These are phyloP conservation scores for Ardeotis arabs DNA, from an alignment of 2,113 vertebrate species.

Conservation along the genomic window DNA sequence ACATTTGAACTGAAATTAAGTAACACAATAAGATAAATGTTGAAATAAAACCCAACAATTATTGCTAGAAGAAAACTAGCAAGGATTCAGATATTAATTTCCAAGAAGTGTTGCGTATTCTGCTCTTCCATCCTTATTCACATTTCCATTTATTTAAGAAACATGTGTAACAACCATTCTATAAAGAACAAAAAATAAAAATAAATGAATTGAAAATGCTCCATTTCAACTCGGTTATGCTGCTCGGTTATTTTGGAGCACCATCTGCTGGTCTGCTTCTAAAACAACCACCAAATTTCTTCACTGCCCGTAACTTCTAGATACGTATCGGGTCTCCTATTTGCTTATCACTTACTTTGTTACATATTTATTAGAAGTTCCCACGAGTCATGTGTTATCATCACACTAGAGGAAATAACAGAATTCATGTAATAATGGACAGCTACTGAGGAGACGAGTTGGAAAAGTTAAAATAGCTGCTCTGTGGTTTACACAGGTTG, in stretches of 20 bases:
- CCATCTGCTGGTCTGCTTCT: constrained; percentile 46
- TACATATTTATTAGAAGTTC: background rate
- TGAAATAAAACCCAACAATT: background rate
- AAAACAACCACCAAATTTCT: background rate
- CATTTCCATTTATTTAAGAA: background rate
- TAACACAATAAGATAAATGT: background rate
- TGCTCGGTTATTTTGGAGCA: background rate
- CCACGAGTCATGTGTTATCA: background rate
- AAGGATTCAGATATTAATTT: background rate
- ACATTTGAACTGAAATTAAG: background rate
- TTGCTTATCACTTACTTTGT: background rate
- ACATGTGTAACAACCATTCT: background rate
- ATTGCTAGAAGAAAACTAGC: background rate
- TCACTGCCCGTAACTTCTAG: background rate
- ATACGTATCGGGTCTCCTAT: background rate
- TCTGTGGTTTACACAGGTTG: background rate
- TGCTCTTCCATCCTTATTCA: background rate
- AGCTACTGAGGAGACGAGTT: background rate
- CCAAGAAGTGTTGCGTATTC: background rate
- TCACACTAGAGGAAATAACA: background rate
- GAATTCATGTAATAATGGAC: background rate
- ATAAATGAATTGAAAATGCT: background rate
- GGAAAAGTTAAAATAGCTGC: background rate
- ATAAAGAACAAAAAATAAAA: background rate
- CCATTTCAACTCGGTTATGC: background rate